These are phyloP conservation scores for Conus betulinus DNA, from an alignment of 1,140 invertebrate genomes.

Conservation along the genomic window DNA sequence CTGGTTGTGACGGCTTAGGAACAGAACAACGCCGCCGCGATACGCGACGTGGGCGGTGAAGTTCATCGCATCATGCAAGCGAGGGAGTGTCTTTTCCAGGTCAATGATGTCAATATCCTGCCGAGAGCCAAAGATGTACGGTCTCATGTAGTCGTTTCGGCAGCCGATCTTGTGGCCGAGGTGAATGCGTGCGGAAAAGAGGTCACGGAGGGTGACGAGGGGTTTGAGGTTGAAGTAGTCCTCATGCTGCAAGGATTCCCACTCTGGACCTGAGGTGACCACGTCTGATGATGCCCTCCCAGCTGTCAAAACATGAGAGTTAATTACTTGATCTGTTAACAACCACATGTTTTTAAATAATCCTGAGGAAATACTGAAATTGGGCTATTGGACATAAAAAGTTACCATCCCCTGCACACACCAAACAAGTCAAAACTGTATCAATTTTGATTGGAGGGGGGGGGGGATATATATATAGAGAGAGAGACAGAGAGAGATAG, in stretches of 20 bases:
- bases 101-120: constrained; percentile 96
- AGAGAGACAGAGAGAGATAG: no score
- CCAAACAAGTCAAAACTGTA: no score
- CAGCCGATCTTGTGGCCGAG: constrained; percentile 88
- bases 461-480: no score
- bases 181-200: constrained; percentile 95
- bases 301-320: background rate
- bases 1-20: constrained; percentile 82
- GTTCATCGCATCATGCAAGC: constrained; percentile 92
- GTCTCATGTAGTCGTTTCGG: constrained; percentile 84
- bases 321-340: background rate
- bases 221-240: constrained; percentile 94
- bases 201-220: constrained; percentile 90
- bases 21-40: constrained; percentile 87
- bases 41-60: constrained; percentile 94
- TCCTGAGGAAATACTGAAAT: no score
- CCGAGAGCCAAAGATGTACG: constrained; percentile 93
- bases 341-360: no score
- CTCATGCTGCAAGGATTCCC: constrained; percentile 77
- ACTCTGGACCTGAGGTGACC: background rate
- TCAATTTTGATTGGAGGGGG: no score
- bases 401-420: no score
- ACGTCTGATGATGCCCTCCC: background rate
- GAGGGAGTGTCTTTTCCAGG: constrained; percentile 90
- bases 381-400: no score